Base-by-base conservation (phyloP, 2,797 vertebrate species). In the Phoxinus dragarum region DNA sequence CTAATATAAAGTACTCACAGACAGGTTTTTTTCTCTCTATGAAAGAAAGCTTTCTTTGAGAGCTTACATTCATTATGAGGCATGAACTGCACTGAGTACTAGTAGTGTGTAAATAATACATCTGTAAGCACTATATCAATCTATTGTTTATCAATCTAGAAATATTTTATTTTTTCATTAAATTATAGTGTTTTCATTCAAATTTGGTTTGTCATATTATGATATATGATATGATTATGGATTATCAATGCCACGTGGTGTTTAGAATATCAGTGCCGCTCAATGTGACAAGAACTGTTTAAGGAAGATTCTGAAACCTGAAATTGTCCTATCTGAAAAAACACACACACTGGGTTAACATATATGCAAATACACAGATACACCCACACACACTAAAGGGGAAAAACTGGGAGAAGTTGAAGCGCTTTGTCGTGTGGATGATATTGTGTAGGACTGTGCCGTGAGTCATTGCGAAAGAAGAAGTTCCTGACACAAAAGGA, bases 391-490 rank as follows among this genome's bases (percentile, higher is more conserved):
- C 80, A 49, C 64, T 17, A 44, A 23, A 21, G 31, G 61, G 71
- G 74, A 67, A 81, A 88, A 89, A 86, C 52, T 36, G 64, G 84
- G 81, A 90, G 76, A 85, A 82, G 75, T 82, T 83, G 85, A 87
- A 89, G 80, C 2, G 23, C 74, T 87, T 59, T 68, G 61, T 40
- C 80, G 40, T n/a, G 77, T 66, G 76, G 82, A 78, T 74, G 14
- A 82, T 88, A 87, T 84, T 89, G 54, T 82, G 31, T 54, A 83
- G 71, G 44, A 71, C 59, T 86, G 85, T 81, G 76, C 6, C 40
- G 16, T 89, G 89, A 86, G 84, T 92, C 90, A 91, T 86, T 21
- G 11, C 10, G 89, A 92, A 91, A 91, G 90, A 85, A 92, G 91
- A 92, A 92, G 90, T 91, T 23, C 36, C 75, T 82, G 47, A 69